Evolutionary conservation across 1,140 invertebrate species (phyloP).

Genomic region (Ostrea edulis): DNA sequence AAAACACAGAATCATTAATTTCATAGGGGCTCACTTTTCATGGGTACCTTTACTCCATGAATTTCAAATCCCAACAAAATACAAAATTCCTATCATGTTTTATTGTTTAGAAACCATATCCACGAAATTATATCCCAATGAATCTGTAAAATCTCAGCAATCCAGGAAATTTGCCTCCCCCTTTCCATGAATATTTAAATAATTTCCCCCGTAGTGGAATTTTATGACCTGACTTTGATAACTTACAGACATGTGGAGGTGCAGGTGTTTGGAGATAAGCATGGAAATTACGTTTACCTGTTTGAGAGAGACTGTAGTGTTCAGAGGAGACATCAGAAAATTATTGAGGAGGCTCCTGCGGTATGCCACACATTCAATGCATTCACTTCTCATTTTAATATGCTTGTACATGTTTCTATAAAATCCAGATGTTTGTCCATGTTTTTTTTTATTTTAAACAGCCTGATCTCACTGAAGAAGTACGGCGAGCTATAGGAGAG

Average conservation of each 20-base stretch:
- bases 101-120: no score
- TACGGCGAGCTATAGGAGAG: constrained; percentile 89
- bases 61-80: no score
- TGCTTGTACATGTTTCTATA: constrained; percentile 94
- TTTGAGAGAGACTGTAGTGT: constrained; percentile 97
- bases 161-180: no score
- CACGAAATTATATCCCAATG: no score
- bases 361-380: constrained; percentile 57
- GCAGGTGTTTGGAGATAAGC: constrained; percentile 85
- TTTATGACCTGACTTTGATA: no score
- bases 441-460: constrained; percentile 57
- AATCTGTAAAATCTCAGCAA: no score
- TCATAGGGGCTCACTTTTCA: no score
- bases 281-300: constrained; percentile 86
- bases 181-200: no score
- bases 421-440: not conserved
- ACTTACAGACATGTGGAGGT: constrained; percentile 90
- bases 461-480: constrained; percentile 89
- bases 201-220: no score
- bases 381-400: constrained; percentile 83
- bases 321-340: constrained; percentile 97
- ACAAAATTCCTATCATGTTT: no score
- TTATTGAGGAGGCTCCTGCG: constrained; percentile 98
- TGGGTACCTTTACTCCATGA: no score
- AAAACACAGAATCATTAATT: no score